Percentiles rank a stretch among this genome's conserved stretches.
phyloP scores from a whole-genome alignment of 2,113 vertebrate species.

The Chionis minor region DNA sequence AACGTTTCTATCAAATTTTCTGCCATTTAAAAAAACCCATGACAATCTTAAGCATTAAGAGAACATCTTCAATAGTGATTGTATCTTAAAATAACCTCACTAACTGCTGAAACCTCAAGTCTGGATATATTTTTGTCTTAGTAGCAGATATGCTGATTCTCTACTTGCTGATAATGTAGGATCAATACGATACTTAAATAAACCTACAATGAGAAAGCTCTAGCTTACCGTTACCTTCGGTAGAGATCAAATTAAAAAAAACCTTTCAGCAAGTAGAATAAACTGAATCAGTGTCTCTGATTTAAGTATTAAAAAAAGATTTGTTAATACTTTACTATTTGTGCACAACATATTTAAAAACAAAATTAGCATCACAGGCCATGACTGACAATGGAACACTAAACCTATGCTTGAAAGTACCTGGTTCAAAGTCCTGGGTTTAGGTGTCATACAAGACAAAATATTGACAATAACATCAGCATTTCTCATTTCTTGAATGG shows the following conservation, averaged over 20 bases:
- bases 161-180: neutral
- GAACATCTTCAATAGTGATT: neutral
- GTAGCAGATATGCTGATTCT: neutral
- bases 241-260: neutral
- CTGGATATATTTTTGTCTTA: neutral
- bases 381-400: neutral
- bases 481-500: neutral
- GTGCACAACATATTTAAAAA: neutral
- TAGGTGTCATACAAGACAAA: neutral
- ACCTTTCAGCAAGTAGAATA: neutral
- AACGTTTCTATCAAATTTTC: neutral
- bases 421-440: neutral
- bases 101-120: neutral
- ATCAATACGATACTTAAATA: neutral
- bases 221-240: neutral
- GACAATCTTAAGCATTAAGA: neutral
- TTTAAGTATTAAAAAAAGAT: neutral
- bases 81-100: constrained; percentile 8
- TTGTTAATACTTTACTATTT: neutral
- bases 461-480: neutral
- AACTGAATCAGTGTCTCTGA: neutral
- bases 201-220: neutral
- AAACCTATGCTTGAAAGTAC: neutral
- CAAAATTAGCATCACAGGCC: neutral
- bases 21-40: neutral